Conservation (phyloP, 2,888 invertebrate genomes). For the Cryptocephalus primarius region DNA sequence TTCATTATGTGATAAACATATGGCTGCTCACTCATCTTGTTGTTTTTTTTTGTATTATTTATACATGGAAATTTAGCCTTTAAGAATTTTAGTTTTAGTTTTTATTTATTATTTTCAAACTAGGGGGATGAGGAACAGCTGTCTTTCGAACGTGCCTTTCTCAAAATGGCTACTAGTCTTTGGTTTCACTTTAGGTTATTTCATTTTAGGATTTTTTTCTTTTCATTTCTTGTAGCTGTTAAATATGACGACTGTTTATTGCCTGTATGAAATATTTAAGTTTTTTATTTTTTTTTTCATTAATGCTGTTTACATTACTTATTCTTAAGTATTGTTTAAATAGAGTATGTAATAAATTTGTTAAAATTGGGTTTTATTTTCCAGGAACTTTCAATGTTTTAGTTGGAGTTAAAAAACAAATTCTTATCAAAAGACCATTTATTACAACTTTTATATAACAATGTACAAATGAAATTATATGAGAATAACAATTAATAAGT, state of each 20-base stretch:
- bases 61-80: conserved; percentile 14
- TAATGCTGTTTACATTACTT: conserved; percentile 20
- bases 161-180: conserved; percentile 21
- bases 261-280: conserved; percentile 8
- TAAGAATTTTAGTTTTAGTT: conserved; percentile 12
- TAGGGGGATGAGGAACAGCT: conserved; percentile 22
- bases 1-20: conserved; percentile 32
- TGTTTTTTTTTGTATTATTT: conserved; percentile 21
- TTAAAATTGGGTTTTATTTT: conserved; percentile 14
- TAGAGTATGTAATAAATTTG: conserved; percentile 18
- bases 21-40: conserved; percentile 26
- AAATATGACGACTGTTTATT: conserved; percentile 9
- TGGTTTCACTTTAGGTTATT: conserved; percentile 14
- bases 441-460: conserved; percentile 13
- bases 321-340: conserved; percentile 15
- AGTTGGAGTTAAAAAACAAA: neutral
- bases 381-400: neutral
- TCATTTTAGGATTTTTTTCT: conserved; percentile 3
- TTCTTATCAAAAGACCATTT: conserved; percentile 14
- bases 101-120: conserved; percentile 17
- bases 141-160: conserved; percentile 15
- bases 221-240: conserved; percentile 9
- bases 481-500: neutral
- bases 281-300: conserved; percentile 13
- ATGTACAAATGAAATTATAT: conserved; percentile 12